These are phyloP conservation scores for Nannospalax galili DNA, from an alignment of 2,113 vertebrate genomes.

Conservation along the genomic window DNA sequence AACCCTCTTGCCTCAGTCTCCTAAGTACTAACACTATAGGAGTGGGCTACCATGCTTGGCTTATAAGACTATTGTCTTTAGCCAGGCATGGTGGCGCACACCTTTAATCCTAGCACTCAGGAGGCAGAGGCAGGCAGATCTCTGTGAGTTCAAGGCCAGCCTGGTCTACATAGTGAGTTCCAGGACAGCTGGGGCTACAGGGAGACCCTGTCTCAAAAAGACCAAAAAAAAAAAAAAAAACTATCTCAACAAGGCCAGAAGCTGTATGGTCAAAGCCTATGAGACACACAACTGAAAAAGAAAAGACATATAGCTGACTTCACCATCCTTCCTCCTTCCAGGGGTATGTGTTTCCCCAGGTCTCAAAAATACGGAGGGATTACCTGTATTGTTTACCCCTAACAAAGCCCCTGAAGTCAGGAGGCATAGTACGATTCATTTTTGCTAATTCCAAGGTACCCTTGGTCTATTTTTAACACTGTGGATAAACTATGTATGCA, in stretches of 20 bases:
- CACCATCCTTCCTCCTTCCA: neutral
- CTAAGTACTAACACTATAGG: neutral
- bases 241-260: neutral
- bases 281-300: neutral
- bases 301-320: neutral
- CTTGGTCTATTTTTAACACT: constrained; percentile 70
- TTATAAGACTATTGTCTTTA: constrained; percentile 36
- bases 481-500: constrained; percentile 53
- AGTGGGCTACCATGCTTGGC: neutral
- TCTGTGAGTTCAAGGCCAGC: no score
- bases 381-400: constrained; percentile 16
- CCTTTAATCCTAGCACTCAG: no score
- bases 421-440: neutral
- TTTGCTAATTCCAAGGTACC: constrained; percentile 45
- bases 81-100: no score
- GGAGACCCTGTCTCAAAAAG: no score
- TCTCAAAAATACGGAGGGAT: neutral
- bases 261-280: neutral
- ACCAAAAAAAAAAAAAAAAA: neutral
- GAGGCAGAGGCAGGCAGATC: no score
- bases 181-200: no score
- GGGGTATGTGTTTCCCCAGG: neutral
- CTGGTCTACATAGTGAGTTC: no score
- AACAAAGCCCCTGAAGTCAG: constrained; percentile 27
- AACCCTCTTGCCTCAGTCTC: neutral